These are phyloP conservation scores for Trachymyrmex cornetzi DNA, from an alignment of 1,140 invertebrate species.

Conservation along the genomic window DNA sequence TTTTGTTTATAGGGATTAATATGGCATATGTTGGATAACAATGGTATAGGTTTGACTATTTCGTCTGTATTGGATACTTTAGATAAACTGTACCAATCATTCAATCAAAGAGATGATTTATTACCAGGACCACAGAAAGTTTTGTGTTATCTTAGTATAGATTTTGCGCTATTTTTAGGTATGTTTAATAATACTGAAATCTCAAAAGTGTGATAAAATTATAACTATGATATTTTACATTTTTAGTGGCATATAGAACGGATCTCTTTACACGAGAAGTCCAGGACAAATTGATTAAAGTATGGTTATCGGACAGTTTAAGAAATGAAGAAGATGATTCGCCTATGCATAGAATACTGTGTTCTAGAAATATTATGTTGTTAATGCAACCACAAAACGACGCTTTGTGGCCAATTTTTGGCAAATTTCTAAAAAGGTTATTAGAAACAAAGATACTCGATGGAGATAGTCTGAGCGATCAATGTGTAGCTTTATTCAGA, in stretches of 20 bases:
- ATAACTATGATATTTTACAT: slow-evolving; percentile 41
- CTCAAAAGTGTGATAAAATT: background rate
- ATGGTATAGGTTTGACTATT: slow-evolving; percentile 72
- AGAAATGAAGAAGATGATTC: slow-evolving; percentile 72
- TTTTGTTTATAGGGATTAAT: slow-evolving; percentile 70
- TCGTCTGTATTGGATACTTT: slow-evolving; percentile 71
- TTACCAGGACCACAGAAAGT: slow-evolving; percentile 73
- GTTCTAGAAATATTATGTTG: slow-evolving; percentile 85
- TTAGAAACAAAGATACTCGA: slow-evolving; percentile 81
- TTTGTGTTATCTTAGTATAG: slow-evolving; percentile 79
- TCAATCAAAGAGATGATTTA: slow-evolving; percentile 80
- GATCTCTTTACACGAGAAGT: slow-evolving; percentile 80
- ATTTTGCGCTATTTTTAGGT: slow-evolving; percentile 83
- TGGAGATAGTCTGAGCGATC: slow-evolving; percentile 82
- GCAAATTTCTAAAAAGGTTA: slow-evolving; percentile 81
- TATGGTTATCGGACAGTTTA: slow-evolving; percentile 80
- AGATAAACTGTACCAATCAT: slow-evolving; percentile 72
- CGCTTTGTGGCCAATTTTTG: slow-evolving; percentile 78
- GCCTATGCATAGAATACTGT: slow-evolving; percentile 80
- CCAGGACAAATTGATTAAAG: slow-evolving; percentile 79
- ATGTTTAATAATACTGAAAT: slow-evolving; percentile 52
- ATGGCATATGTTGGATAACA: slow-evolving; percentile 81
- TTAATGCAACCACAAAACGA: slow-evolving; percentile 77
- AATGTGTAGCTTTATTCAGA: slow-evolving; percentile 85
- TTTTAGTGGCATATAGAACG: slow-evolving; percentile 78